Conservation (phyloP, 2,797 vertebrate species). For the Sebastolobus alascanus region DNA sequence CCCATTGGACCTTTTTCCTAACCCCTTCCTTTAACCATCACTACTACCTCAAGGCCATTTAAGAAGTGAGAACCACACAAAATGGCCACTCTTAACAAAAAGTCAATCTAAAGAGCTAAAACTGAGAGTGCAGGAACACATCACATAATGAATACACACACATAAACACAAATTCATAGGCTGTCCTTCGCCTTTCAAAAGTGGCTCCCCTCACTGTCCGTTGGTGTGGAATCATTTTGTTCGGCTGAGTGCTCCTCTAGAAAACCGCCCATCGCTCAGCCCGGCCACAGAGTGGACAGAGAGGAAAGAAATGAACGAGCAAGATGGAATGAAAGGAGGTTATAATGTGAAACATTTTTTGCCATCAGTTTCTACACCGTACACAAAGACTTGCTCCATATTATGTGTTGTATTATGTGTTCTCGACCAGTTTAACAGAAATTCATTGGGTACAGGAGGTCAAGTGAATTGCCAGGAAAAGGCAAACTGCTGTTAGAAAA, state of each 20-base stretch:
- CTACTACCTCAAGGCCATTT: background rate
- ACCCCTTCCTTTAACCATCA: conserved; percentile 1
- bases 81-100: background rate
- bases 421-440: conserved; percentile 52
- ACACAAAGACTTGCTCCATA: conserved; percentile 45
- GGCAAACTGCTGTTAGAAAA: conserved; percentile 38
- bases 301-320: conserved; percentile 39
- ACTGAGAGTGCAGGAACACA: conserved; percentile 14
- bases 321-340: conserved; percentile 57
- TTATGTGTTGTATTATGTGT: conserved; percentile 44
- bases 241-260: conserved; percentile 76
- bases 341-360: conserved; percentile 54
- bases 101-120: background rate
- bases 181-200: conserved; percentile 71
- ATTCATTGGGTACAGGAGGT: conserved; percentile 55
- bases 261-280: conserved; percentile 74
- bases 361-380: conserved; percentile 46
- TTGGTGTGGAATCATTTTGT: conserved; percentile 77
- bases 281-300: conserved; percentile 51
- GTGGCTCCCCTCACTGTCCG: conserved; percentile 67
- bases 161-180: conserved; percentile 31
- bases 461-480: conserved; percentile 50
- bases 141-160: conserved; percentile 21
- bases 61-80: background rate
- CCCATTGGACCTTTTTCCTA: conserved; percentile 2